Evolutionary conservation across 2,888 invertebrate genomes (phyloP).

Genomic region (Campoplex nolae): DNA sequence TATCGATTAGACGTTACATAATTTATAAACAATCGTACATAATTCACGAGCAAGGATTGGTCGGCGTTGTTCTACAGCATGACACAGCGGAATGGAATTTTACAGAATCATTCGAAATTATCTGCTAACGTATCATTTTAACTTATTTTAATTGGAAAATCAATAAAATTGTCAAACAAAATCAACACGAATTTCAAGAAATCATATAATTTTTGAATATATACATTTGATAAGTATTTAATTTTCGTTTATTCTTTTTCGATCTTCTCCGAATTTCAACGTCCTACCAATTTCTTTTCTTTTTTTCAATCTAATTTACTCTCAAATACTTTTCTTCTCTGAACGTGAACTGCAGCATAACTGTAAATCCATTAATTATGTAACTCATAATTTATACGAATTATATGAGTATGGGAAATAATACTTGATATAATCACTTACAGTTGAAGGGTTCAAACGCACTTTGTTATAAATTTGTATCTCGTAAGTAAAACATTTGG

Average conservation of each 20-base stretch:
- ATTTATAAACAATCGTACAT: slow-evolving; percentile 37
- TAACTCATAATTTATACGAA: not conserved
- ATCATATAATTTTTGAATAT: not conserved
- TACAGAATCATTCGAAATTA: not conserved
- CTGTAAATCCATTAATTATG: too few relatives aligned
- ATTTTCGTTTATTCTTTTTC: not conserved
- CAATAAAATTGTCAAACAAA: not conserved
- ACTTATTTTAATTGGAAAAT: not conserved
- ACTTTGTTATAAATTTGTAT: too few relatives aligned
- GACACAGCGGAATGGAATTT: slow-evolving; percentile 18
- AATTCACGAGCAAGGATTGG: not conserved
- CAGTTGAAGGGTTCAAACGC: too few relatives aligned
- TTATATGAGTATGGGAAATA: too few relatives aligned
- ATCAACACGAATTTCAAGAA: not conserved
- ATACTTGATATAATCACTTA: too few relatives aligned
- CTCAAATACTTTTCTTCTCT: too few relatives aligned
- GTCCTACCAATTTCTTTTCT: not conserved
- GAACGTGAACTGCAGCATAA: too few relatives aligned
- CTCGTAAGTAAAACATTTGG: too few relatives aligned
- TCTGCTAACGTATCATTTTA: not conserved
- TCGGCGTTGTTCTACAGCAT: not conserved
- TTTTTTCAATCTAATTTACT: not conserved
- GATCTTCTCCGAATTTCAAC: not conserved
- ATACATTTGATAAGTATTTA: not conserved
- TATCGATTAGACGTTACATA: slow-evolving; percentile 16